A percentile compares a stretch with the other conserved stretches of the same genome.
These are phyloP conservation scores for Lycophotia porphyrea DNA, from an alignment of 2,888 invertebrate genomes.

Conservation along the genomic window DNA sequence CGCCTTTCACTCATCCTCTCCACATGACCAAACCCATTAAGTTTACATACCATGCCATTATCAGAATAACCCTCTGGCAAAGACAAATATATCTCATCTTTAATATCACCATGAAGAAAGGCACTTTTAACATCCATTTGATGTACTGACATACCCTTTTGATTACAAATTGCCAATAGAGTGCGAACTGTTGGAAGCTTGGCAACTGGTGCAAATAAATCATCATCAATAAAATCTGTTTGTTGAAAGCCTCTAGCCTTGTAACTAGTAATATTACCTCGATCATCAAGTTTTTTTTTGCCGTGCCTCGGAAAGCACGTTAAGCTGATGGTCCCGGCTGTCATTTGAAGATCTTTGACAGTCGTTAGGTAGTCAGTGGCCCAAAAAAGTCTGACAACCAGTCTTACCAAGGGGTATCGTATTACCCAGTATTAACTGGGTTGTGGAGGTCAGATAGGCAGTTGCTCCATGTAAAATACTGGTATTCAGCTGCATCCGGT, in stretches of 20 bases:
- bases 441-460: no score
- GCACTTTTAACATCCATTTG: conserved; percentile 50
- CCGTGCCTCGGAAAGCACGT: no score
- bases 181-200: conserved; percentile 7
- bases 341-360: no score
- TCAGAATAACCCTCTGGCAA: conserved; percentile 39
- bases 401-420: no score
- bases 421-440: no score
- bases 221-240: conserved; percentile 14
- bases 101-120: conserved; percentile 53
- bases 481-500: no score
- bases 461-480: no score
- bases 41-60: background rate
- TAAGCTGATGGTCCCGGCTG: no score
- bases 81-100: conserved; percentile 47
- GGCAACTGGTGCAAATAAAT: conserved; percentile 6
- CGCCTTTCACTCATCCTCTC: no score
- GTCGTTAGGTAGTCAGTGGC: no score
- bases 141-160: conserved; percentile 5
- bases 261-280: conserved; percentile 12
- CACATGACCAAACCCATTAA: no score
- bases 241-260: conserved; percentile 17
- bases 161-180: conserved; percentile 2
- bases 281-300: conserved; percentile 14
- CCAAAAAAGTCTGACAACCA: no score